Conservation (phyloP, 2,888 invertebrate species). For the Mythimna vitellina region DNA sequence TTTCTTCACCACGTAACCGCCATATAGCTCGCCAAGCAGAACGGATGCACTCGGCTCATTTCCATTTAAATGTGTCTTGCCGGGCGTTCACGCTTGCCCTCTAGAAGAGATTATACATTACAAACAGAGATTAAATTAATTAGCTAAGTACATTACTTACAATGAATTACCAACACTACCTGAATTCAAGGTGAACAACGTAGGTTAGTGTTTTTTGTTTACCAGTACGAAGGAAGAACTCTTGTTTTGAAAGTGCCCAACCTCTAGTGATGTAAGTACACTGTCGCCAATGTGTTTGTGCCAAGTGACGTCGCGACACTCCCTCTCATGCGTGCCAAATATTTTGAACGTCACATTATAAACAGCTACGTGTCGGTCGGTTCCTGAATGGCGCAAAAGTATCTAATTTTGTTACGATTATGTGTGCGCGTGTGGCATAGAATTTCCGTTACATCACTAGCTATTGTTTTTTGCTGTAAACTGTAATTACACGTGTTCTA, state of each 20-base stretch:
- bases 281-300: slow-evolving; percentile 49
- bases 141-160: not conserved
- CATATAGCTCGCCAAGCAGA: slow-evolving; percentile 34
- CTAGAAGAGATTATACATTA: slow-evolving; percentile 9
- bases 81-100: not conserved
- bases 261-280: slow-evolving; percentile 59
- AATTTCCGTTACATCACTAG: slow-evolving; percentile 30
- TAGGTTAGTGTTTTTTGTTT: slow-evolving; percentile 14
- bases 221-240: slow-evolving; percentile 22
- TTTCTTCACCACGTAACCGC: slow-evolving; percentile 22
- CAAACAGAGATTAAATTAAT: slow-evolving; percentile 28
- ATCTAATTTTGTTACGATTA: slow-evolving; percentile 24
- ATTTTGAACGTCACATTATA: slow-evolving; percentile 50
- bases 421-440: slow-evolving; percentile 1
- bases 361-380: slow-evolving; percentile 38
- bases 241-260: slow-evolving; percentile 52
- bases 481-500: slow-evolving; percentile 7
- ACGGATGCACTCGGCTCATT: slow-evolving; percentile 39
- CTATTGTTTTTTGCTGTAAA: slow-evolving; percentile 14
- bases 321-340: slow-evolving; percentile 69
- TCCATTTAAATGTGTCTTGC: slow-evolving; percentile 47
- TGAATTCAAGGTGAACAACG: slow-evolving; percentile 37
- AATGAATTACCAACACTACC: slow-evolving; percentile 24
- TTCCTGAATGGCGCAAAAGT: slow-evolving; percentile 28
- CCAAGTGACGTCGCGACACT: slow-evolving; percentile 70